Conservation (phyloP, 2,888 invertebrate species). For the Dysmachus trigonus region DNA sequence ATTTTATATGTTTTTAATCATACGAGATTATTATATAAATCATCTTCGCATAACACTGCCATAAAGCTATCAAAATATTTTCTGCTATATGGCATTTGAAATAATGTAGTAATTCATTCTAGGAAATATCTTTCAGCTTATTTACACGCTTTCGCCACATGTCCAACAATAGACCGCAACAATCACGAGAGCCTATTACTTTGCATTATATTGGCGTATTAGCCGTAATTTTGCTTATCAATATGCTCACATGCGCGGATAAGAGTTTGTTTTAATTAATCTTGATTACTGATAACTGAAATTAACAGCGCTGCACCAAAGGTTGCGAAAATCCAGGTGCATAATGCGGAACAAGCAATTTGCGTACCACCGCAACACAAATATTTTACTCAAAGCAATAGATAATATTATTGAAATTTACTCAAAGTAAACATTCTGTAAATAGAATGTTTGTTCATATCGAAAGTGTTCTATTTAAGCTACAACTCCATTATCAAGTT, state of each 20-base stretch:
- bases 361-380: neutral
- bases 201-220: neutral
- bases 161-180: neutral
- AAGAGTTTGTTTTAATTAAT: neutral
- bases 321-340: neutral
- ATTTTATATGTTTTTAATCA: no score
- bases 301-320: neutral
- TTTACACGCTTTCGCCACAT: neutral
- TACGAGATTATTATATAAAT: no score
- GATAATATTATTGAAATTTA: neutral
- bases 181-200: neutral
- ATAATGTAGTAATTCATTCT: no score
- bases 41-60: no score
- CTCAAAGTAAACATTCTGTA: neutral
- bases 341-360: neutral
- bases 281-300: neutral
- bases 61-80: no score
- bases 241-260: neutral
- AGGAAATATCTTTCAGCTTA: no score
- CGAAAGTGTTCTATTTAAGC: neutral
- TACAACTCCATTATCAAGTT: constrained; percentile 13
- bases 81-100: no score
- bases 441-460: neutral
- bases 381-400: neutral
- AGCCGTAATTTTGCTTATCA: neutral